Evolutionary conservation across 2,113 vertebrate species (phyloP).

Genomic region (Nycticebus coucang): DNA sequence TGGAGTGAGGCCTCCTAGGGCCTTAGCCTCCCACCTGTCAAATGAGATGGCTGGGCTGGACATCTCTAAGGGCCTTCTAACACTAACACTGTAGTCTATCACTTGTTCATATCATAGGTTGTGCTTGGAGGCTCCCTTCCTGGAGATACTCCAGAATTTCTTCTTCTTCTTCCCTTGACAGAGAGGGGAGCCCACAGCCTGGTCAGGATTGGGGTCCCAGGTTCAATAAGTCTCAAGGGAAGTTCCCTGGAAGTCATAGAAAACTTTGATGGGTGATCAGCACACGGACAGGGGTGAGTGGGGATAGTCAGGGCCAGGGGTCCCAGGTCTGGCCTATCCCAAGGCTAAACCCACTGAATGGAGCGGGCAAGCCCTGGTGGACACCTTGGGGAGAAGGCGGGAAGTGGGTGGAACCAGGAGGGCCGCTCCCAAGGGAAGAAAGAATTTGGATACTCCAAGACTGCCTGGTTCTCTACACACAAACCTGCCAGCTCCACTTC

Average conservation of each 20-base stretch:
- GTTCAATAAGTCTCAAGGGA: neutral
- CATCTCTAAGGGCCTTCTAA: neutral
- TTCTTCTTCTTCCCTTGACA: neutral
- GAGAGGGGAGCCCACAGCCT: neutral
- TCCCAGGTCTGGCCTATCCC: neutral
- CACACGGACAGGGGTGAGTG: neutral
- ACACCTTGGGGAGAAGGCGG: neutral
- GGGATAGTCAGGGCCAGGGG: neutral
- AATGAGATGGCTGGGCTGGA: neutral
- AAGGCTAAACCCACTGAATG: neutral
- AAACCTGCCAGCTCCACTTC: neutral
- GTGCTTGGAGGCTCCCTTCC: neutral
- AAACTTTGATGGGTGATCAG: neutral
- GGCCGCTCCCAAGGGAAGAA: neutral
- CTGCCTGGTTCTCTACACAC: neutral
- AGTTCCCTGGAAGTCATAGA: neutral
- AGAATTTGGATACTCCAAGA: neutral
- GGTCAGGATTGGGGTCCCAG: neutral
- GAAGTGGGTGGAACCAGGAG: neutral
- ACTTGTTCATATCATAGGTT: neutral
- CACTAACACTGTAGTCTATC: neutral
- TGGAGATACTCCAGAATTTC: neutral
- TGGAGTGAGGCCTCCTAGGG: neutral
- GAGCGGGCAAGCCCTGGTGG: neutral
- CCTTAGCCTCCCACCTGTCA: neutral